These are phyloP conservation scores for Tortricodes alternella DNA, from an alignment of 2,888 invertebrate species.

Conservation along the genomic window DNA sequence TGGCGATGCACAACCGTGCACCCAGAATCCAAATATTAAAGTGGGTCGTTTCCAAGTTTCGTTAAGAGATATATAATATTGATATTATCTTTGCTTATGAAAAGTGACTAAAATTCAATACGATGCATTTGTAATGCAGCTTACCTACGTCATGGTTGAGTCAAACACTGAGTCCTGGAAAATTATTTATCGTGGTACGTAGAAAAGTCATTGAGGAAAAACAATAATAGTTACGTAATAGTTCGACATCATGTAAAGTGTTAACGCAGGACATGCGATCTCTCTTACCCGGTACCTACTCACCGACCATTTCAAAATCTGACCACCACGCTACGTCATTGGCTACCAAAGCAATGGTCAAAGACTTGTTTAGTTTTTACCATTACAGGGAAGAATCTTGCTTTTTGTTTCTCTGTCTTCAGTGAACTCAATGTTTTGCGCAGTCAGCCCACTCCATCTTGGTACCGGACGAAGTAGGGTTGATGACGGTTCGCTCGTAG, in stretches of 20 bases:
- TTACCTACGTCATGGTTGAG: slow-evolving; percentile 9
- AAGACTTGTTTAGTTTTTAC: too few species aligned
- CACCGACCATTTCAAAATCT: too few species aligned
- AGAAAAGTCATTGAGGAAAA: slow-evolving; percentile 15
- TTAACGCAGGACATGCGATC: too few species aligned
- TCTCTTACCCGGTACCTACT: too few species aligned
- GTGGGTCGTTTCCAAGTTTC: background rate
- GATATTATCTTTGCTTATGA: background rate
- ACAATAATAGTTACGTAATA: slow-evolving; percentile 3
- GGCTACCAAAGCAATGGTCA: too few species aligned
- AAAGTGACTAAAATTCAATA: slow-evolving; percentile 15
- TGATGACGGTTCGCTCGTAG: background rate
- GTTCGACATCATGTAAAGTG: background rate
- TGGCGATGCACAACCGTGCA: too few species aligned
- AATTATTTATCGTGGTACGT: slow-evolving; percentile 2
- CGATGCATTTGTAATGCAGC: slow-evolving; percentile 13
- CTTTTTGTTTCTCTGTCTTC: too few species aligned
- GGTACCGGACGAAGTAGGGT: background rate
- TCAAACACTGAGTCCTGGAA: slow-evolving; percentile 13
- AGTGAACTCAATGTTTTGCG: too few species aligned
- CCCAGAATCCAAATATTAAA: too few species aligned
- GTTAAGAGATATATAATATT: background rate
- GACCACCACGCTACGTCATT: too few species aligned
- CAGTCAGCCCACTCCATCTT: too few species aligned
- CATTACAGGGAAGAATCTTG: too few species aligned